Evolutionary conservation across 2,797 vertebrate genomes (phyloP), one percentile per base, ranked within the genome.

Genomic region (Lophotriccus pileatus): DNA sequence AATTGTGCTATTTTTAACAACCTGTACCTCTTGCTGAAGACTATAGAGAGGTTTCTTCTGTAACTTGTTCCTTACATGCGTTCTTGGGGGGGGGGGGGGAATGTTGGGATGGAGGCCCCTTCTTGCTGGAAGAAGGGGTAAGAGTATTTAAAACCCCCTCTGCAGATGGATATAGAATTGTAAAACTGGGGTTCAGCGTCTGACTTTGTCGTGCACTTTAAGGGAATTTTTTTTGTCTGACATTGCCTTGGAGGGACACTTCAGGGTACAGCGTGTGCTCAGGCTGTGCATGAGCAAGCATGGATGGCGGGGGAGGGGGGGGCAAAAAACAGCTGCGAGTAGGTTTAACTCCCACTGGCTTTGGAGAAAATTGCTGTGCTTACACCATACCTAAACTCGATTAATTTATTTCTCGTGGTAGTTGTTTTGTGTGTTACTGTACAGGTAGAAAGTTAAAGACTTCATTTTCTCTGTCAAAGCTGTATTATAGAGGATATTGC

Each of bases 1-100:
- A 93, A 88, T 72, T 52, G 43, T 94, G 89, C 85, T 94, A 25
- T 95, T 96, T 96, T 95, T 94, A 96, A 80, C 93, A 90, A 53
- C 32, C 73, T 79, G 85, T 53, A 66, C 58, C 87, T 88, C 93
- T 90, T 83, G 72, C 72, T 95, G 80, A 49, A 83, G 91, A 90
- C 89, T 89, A 20, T 11, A 75, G 47, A 77, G 44, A 70, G 83
- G 46, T 90, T 95, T 95, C 56, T 64, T 50, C 80, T 78, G 83
- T 91, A 84, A 96, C 95, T 97, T 88, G 72, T 43, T 76, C 64
- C 17, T 77, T 73, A 21, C 18, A 14, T 68, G 14, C 52, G 12
- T 76, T 24, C 27, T 62, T 14, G 17, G 9, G 5, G 41, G 55
- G 49, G 64, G n/a, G 60, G 60, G 20, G 44, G 21, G n/a, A 20